phyloP scores from a whole-genome alignment of 2,797 vertebrate species.

The Semaprochilodus insignis region DNA sequence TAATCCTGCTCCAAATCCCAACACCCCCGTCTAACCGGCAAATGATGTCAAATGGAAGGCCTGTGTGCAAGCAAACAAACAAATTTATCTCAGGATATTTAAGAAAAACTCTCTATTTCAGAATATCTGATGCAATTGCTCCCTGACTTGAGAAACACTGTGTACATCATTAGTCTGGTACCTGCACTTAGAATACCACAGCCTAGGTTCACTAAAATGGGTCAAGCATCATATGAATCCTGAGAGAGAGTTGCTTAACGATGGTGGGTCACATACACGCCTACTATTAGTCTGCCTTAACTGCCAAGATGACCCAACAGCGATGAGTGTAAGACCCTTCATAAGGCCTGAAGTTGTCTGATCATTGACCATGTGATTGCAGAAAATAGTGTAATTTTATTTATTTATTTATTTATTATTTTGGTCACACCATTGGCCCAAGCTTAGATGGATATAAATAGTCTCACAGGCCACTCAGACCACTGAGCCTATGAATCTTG shows the following conservation, averaged over 20 bases:
- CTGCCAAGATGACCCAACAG: slow-evolving; percentile 1
- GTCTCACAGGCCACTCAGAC: too few relatives aligned
- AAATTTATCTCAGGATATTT: slow-evolving; percentile 46
- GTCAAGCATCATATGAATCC: background rate
- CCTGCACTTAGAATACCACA: background rate
- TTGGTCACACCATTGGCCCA: too few relatives aligned
- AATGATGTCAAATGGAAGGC: slow-evolving; percentile 56
- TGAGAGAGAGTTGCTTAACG: background rate
- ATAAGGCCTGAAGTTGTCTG: too few relatives aligned
- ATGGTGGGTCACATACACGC: background rate
- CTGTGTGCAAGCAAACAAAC: slow-evolving; percentile 52
- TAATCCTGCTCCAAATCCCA: slow-evolving; percentile 67
- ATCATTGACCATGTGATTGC: background rate
- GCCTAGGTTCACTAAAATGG: background rate
- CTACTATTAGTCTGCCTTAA: background rate
- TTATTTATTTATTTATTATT: too few relatives aligned
- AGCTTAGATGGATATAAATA: too few relatives aligned
- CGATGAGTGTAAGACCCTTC: too few relatives aligned
- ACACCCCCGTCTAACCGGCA: slow-evolving; percentile 60
- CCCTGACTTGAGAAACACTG: slow-evolving; percentile 40
- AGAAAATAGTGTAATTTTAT: too few relatives aligned
- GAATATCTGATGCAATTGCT: slow-evolving; percentile 57
- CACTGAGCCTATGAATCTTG: too few relatives aligned
- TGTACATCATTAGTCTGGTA: slow-evolving; percentile 33
- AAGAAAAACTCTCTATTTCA: slow-evolving; percentile 35